A percentile compares a stretch with the other conserved stretches of the same genome.
Evolutionary conservation across 2,888 invertebrate genomes (phyloP).

Genomic region (Ischnura elegans): DNA sequence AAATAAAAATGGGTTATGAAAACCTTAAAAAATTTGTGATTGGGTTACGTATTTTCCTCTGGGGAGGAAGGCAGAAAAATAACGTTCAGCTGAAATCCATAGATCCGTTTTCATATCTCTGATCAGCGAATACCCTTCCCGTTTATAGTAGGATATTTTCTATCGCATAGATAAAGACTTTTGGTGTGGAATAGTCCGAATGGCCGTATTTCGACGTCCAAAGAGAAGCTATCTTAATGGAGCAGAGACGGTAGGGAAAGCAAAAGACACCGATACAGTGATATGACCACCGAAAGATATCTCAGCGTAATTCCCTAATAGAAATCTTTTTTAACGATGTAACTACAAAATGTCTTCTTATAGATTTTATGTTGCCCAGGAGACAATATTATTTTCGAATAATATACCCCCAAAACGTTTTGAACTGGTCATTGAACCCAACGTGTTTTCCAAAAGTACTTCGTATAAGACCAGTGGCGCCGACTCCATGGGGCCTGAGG

Average conservation of each 20-base stretch:
- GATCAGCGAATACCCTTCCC: background rate
- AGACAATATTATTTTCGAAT: too few relatives aligned
- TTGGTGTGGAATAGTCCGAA: background rate
- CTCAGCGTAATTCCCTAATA: background rate
- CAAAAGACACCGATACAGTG: background rate
- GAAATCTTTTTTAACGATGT: too few relatives aligned
- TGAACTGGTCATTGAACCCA: too few relatives aligned
- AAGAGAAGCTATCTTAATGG: background rate
- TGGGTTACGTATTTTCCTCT: background rate
- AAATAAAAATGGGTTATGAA: background rate
- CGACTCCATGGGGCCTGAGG: too few relatives aligned
- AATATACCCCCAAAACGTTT: too few relatives aligned
- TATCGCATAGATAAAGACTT: background rate
- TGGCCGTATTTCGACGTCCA: background rate
- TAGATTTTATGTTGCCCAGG: too few relatives aligned
- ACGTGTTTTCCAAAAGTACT: too few relatives aligned
- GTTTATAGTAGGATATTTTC: background rate
- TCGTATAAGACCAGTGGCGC: too few relatives aligned
- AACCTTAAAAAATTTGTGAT: background rate
- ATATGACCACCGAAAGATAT: background rate
- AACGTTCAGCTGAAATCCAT: background rate
- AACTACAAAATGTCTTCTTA: too few relatives aligned
- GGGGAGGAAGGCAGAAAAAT: background rate
- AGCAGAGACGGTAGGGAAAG: background rate
- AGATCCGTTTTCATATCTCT: background rate